phyloP scores from a whole-genome alignment of 2,888 invertebrate genomes.

The Trachelus tabidus region DNA sequence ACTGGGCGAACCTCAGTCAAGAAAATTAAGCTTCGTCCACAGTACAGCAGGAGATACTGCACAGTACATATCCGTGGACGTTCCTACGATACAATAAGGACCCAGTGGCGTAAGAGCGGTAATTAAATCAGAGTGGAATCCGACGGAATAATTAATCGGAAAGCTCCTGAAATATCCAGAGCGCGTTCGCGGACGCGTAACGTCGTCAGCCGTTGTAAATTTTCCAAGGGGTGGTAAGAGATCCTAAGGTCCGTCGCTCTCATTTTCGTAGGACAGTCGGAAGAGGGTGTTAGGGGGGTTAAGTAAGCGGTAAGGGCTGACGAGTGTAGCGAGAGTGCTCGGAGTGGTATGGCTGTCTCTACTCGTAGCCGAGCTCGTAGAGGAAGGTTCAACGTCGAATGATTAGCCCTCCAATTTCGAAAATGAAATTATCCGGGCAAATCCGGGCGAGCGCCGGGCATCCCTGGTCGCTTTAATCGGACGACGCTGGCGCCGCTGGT shows the following conservation, averaged over 20 bases:
- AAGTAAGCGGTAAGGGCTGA: not conserved
- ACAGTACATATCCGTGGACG: not conserved
- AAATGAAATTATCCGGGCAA: slow-evolving; percentile 21
- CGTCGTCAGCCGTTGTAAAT: slow-evolving; percentile 49
- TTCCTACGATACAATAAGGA: not conserved
- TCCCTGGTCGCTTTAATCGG: slow-evolving; percentile 6
- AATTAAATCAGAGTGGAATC: slow-evolving; percentile 61
- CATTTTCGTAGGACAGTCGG: not conserved
- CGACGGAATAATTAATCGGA: slow-evolving; percentile 61
- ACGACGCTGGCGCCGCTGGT: not conserved
- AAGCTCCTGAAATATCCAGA: slow-evolving; percentile 53
- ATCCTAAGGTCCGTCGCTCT: not conserved
- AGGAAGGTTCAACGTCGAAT: not conserved
- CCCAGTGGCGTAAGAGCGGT: slow-evolving; percentile 42
- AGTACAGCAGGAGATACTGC: not conserved
- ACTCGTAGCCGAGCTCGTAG: not conserved
- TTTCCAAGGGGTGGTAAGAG: slow-evolving; percentile 26
- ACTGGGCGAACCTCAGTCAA: not conserved
- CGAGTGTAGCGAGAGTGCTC: not conserved
- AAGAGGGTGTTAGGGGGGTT: not conserved
- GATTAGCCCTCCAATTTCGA: slow-evolving; percentile 21
- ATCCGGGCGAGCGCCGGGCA: slow-evolving; percentile 3
- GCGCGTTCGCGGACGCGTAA: slow-evolving; percentile 58
- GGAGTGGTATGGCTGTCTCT: not conserved
- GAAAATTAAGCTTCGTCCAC: not conserved